Conservation (phyloP, 2,113 vertebrate species). For the Procapra przewalskii region DNA sequence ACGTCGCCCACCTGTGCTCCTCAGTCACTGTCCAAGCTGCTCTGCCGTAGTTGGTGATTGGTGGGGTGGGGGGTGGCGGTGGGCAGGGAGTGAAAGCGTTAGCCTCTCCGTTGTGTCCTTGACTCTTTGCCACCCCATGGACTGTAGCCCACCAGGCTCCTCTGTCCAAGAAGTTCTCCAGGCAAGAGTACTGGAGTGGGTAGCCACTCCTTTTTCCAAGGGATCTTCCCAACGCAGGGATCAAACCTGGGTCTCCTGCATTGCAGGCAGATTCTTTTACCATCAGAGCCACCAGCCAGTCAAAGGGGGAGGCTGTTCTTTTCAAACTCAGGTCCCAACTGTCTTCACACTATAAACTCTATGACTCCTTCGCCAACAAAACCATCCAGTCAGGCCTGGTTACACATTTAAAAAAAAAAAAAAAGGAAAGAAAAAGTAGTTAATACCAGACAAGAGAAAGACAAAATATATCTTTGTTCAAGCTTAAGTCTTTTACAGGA, state of each 20-base stretch:
- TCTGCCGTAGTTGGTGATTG: constrained; percentile 64
- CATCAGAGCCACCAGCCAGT: fast-evolving
- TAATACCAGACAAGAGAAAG: neutral
- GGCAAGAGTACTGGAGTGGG: neutral
- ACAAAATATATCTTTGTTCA: neutral
- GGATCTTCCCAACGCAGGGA: neutral
- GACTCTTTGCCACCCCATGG: neutral
- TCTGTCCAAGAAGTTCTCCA: neutral
- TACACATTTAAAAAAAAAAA: neutral
- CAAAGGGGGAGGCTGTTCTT: neutral
- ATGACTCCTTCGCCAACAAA: constrained; percentile 56
- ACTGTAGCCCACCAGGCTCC: neutral
- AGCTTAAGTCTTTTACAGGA: neutral
- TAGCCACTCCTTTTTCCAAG: neutral
- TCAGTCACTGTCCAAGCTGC: constrained; percentile 40
- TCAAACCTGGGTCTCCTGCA: neutral
- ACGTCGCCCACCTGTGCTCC: neutral
- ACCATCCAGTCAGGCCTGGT: constrained; percentile 60
- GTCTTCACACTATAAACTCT: constrained; percentile 50
- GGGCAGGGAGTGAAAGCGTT: neutral
- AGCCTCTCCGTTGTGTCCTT: neutral
- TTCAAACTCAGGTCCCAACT: constrained; percentile 20
- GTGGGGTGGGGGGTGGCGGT: constrained; percentile 40
- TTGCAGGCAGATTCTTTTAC: neutral
- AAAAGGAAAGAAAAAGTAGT: neutral